Evolutionary conservation across 2,797 vertebrate genomes (phyloP).

Genomic region (Onychomys leucogaster): DNA sequence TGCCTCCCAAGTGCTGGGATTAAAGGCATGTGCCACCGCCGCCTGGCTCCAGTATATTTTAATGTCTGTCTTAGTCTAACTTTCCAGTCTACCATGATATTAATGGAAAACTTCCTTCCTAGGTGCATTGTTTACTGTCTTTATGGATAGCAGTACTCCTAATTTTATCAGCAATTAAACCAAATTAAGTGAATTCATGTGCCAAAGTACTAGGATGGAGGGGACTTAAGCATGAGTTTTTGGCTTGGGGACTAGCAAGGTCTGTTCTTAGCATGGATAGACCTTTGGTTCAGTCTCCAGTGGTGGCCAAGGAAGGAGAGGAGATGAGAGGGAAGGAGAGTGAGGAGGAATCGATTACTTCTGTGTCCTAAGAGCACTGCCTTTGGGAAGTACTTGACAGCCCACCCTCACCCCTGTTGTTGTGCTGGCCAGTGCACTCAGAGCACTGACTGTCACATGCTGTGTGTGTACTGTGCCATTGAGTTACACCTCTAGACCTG

Average conservation of each 20-base stretch:
- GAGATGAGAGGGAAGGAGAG: neutral
- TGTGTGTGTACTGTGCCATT: neutral
- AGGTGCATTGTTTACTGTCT: slow-evolving; percentile 17
- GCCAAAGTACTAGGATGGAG: neutral
- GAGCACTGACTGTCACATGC: neutral
- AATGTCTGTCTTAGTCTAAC: slow-evolving; percentile 1
- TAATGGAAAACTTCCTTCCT: slow-evolving; percentile 30
- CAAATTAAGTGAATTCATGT: neutral
- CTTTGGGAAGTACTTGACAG: neutral
- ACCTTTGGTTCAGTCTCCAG: neutral
- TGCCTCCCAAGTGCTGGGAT: neutral
- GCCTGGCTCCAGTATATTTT: neutral
- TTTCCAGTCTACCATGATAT: neutral
- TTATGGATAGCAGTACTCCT: neutral
- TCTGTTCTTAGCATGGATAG: neutral
- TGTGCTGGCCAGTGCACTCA: neutral
- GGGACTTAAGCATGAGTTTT: slow-evolving; percentile 22
- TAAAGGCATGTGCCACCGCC: fast-evolving
- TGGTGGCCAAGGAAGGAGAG: neutral
- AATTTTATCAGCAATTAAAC: slow-evolving; percentile 42
- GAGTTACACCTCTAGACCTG: neutral
- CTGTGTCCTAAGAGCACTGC: neutral
- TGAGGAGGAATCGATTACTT: neutral
- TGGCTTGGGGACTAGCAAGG: neutral
- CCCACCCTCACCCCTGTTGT: neutral